phyloP scores from a whole-genome alignment of 2,888 invertebrate species.

The Copidosoma aretas region DNA sequence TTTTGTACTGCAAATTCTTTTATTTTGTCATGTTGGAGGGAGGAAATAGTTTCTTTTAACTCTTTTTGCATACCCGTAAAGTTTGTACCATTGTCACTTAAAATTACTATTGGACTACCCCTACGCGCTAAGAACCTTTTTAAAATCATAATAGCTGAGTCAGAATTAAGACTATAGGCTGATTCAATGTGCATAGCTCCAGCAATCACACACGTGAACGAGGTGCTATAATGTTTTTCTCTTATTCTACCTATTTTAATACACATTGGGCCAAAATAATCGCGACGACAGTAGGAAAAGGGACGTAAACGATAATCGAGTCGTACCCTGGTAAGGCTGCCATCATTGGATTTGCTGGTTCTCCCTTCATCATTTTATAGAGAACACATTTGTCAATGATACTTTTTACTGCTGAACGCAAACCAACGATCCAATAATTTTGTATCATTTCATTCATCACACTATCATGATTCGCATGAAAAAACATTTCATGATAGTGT shows the following conservation, averaged over 20 bases:
- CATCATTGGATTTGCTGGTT: constrained; percentile 3
- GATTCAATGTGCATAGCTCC: constrained; percentile 8
- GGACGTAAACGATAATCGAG: constrained; percentile 2
- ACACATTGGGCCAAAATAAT: constrained; percentile 3
- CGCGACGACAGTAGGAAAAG: constrained; percentile 14
- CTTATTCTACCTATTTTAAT: neutral
- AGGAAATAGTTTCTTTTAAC: neutral
- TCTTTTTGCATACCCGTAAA: neutral
- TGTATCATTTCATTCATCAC: constrained; percentile 3
- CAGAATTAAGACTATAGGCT: neutral
- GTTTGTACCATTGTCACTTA: constrained; percentile 11
- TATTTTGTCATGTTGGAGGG: neutral
- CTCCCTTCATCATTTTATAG: neutral
- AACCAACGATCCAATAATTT: constrained; percentile 5
- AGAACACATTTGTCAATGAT: neutral
- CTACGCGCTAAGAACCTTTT: neutral
- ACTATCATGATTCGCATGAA: neutral
- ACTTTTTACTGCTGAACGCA: too few relatives aligned
- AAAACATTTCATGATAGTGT: neutral
- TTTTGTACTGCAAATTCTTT: neutral
- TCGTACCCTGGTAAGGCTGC: neutral
- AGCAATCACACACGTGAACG: neutral
- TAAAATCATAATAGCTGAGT: constrained; percentile 5
- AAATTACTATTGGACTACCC: neutral
- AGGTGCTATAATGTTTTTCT: neutral